Conservation (phyloP, 2,113 vertebrate genomes). For the Megaceryle maxima region DNA sequence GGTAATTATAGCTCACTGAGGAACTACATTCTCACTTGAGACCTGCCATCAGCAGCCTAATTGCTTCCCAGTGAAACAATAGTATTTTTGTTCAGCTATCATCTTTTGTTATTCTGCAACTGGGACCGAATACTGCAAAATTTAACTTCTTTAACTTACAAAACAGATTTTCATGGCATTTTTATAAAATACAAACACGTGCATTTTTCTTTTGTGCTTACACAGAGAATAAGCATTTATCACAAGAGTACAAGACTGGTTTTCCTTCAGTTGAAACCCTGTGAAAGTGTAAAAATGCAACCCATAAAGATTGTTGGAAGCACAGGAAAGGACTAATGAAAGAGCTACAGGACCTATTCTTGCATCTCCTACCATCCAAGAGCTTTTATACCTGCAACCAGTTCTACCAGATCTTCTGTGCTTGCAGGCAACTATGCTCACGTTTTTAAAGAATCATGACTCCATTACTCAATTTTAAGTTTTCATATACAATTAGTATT, state of each 20-base stretch:
- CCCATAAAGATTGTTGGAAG: neutral
- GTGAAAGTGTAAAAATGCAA: neutral
- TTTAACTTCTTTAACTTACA: neutral
- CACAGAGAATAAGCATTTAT: neutral
- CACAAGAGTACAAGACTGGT: neutral
- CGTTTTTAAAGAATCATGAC: neutral
- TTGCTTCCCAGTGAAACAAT: constrained; percentile 53
- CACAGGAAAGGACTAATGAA: neutral
- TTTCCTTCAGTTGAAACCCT: neutral
- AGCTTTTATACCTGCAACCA: neutral
- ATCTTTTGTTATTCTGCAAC: constrained; percentile 26
- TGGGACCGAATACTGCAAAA: constrained; percentile 5
- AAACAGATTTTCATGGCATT: neutral
- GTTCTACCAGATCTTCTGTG: neutral
- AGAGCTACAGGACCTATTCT: neutral
- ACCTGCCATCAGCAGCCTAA: constrained; percentile 45
- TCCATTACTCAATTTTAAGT: neutral
- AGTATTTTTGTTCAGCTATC: constrained; percentile 45
- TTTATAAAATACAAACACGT: neutral
- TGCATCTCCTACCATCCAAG: neutral
- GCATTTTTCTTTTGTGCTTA: neutral
- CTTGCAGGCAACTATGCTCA: neutral
- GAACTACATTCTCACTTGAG: constrained; percentile 17
- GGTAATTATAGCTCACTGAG: constrained; percentile 28
- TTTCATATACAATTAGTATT: neutral